phyloP scores from a whole-genome alignment of 2,113 vertebrate genomes.

The Bos javanicus region DNA sequence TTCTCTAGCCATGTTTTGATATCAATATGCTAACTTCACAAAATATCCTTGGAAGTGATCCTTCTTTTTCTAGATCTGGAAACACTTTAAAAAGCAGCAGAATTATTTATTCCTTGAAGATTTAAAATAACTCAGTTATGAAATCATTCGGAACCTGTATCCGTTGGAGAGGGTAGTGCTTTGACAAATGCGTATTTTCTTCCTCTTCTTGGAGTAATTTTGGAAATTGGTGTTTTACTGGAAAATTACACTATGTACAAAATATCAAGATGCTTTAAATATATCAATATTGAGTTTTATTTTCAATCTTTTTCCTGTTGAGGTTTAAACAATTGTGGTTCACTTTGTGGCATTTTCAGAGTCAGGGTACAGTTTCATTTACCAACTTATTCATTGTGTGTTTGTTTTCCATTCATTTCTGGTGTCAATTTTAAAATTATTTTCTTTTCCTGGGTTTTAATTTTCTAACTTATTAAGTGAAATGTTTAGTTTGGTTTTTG shows the following conservation, averaged over 20 bases:
- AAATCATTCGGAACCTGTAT: background rate
- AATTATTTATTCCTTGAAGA: constrained; percentile 17
- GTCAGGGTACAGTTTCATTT: background rate
- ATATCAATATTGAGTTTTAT: background rate
- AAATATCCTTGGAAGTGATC: background rate
- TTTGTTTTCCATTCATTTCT: background rate
- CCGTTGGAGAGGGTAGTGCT: background rate
- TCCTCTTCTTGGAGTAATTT: background rate
- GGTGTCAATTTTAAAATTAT: background rate
- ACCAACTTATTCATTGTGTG: background rate
- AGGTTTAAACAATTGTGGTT: background rate
- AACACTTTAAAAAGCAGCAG: background rate
- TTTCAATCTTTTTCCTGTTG: background rate
- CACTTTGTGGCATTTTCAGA: background rate
- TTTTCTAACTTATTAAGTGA: background rate
- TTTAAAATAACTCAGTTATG: constrained; percentile 22
- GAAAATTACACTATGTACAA: background rate
- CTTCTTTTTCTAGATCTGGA: constrained; percentile 22
- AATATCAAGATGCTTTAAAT: background rate
- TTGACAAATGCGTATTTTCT: background rate
- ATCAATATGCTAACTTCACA: background rate
- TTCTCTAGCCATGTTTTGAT: background rate
- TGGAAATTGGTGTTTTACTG: background rate
- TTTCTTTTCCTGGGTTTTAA: background rate
- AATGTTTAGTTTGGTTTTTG: background rate